phyloP scores from a whole-genome alignment of 1,140 invertebrate species.

The Uloborus diversus region DNA sequence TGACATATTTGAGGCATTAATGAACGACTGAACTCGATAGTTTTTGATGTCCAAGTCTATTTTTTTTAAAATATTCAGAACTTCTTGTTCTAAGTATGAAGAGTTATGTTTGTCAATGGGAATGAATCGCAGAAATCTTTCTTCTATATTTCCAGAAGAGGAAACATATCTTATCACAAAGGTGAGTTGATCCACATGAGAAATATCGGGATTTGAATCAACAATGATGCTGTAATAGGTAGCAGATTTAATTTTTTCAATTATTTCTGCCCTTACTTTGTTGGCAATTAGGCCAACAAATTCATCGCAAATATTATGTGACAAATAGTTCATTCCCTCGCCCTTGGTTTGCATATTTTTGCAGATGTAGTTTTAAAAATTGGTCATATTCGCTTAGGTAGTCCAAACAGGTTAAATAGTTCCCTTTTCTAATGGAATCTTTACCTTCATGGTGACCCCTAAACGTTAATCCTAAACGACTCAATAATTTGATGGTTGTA shows the following conservation, averaged over 20 bases:
- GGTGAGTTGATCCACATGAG: conserved; percentile 64
- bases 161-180: conserved; percentile 59
- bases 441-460: conserved; percentile 17
- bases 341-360: conserved; percentile 12
- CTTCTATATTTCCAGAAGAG: conserved; percentile 23
- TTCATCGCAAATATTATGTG: conserved; percentile 4
- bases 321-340: conserved; percentile 13
- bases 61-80: too few species aligned
- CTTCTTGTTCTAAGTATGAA: conserved; percentile 5
- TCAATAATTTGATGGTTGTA: conserved; percentile 27
- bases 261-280: conserved; percentile 12
- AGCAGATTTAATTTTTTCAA: conserved; percentile 27
- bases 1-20: conserved; percentile 59
- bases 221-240: conserved; percentile 65
- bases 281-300: conserved; percentile 16
- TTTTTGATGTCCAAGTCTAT: conserved; percentile 52
- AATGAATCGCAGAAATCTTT: conserved; percentile 25
- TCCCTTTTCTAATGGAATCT: too few species aligned
- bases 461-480: conserved; percentile 27
- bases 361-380: conserved; percentile 12
- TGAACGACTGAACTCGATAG: conserved; percentile 59
- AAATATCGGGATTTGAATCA: conserved; percentile 64
- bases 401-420: conserved; percentile 33
- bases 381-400: conserved; percentile 11
- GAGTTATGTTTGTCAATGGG: neutral